Base-by-base conservation (phyloP, 2,797 vertebrate species). In the Etheostoma nigrum region DNA sequence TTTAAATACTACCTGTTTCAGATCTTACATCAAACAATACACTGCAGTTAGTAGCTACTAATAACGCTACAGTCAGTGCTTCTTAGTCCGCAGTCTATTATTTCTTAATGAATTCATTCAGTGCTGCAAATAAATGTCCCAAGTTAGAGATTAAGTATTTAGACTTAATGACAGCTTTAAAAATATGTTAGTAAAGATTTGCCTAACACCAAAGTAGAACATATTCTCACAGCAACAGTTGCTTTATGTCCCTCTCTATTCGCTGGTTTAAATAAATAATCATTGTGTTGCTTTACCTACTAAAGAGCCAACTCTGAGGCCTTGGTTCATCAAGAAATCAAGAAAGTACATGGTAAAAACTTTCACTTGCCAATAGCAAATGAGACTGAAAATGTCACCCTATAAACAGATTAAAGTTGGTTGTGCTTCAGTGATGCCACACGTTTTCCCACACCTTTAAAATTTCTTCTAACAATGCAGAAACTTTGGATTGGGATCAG, bases 341-440 rank as follows among this genome's bases (percentile, higher is more conserved):
- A 72, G 72, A 74, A 70, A 44, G 25, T 44, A 40, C 59, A 53
- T 23, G 59, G 60, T 71, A 57, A 72, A 70, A 72, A 75, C 76
- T 65, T 72, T 78, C 63, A 19, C 70, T 76, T 67, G 74, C 67
- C 89, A 80, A 82, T 47, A 71, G 74, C 67, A 78, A 82, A 82
- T 64, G 71, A 78, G 69, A 72, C 61, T 74, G 82, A 78, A 89
- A 89, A 87, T 89, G 83, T 88, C 83, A 76, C 0, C 27, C 65
- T 88, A 66, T 80, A 79, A 86, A 86, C 88, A 87, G 69, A 82
- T 79, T 59, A 61, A 81, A 78, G 79, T 72, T 72, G 48, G 51
- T 66, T 73, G 55, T 64, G 79, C 76, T 77, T 67, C 48, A 42
- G 19, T 23, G 79, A 78, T 67, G 55, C 71, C 72, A 23, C 57